Evolutionary conservation across 2,113 vertebrate species (phyloP).

Genomic region (Etheostoma cragini): DNA sequence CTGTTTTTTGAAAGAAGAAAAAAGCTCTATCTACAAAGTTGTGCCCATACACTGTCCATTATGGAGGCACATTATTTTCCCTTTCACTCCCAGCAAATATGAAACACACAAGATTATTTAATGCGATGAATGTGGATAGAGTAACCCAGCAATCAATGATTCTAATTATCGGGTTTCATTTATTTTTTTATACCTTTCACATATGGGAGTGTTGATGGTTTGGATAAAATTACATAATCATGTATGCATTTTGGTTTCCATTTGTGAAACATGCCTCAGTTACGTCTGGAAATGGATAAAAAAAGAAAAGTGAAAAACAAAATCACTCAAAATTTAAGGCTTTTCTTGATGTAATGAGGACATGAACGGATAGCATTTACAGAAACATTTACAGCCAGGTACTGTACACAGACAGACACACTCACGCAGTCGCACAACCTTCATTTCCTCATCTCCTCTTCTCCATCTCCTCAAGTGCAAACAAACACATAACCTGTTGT

Average conservation of each 20-base stretch:
- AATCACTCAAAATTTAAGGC: conserved; percentile 89
- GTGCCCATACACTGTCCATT: conserved; percentile 71
- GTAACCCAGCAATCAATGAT: conserved; percentile 3
- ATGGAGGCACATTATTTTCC: conserved; percentile 84
- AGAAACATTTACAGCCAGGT: conserved; percentile 72
- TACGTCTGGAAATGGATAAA: conserved; percentile 36
- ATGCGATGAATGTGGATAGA: conserved; percentile 9
- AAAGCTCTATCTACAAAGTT: conserved; percentile 82
- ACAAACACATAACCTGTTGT: conserved; percentile 17
- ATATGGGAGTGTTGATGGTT: conserved; percentile 24
- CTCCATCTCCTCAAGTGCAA: conserved; percentile 3
- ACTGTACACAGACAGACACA: conserved; percentile 76
- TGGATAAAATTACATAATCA: conserved; percentile 24
- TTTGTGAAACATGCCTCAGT: conserved; percentile 54
- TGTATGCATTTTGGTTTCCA: conserved; percentile 58
- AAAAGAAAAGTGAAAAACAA: conserved; percentile 64
- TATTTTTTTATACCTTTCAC: conserved; percentile 56
- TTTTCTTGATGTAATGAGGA: conserved; percentile 92
- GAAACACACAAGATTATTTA: conserved; percentile 81
- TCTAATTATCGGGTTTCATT: conserved; percentile 9
- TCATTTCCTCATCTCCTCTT: conserved; percentile 12
- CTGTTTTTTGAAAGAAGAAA: conserved; percentile 71
- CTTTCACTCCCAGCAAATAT: conserved; percentile 87
- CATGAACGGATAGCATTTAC: conserved; percentile 86
- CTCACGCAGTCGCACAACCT: conserved; percentile 79